Base-by-base conservation (phyloP, 64 coral and sea anemone genomes). In the Orbicella faveolata region DNA sequence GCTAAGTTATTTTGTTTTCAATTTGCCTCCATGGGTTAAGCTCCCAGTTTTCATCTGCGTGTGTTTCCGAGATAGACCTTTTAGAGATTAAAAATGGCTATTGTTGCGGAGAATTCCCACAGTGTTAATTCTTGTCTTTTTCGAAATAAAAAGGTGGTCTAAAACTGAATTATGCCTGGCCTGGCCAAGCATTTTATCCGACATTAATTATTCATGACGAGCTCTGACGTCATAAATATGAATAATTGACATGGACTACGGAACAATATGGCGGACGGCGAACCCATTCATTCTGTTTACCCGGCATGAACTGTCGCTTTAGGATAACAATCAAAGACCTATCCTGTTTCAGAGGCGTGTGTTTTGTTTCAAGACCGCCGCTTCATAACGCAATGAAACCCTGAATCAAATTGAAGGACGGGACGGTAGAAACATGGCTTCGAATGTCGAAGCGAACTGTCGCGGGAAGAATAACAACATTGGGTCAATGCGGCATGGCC, bases 181-280 rank as follows among this genome's bases (percentile, higher is more conserved):
- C 26, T 23, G 14, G 10, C 51, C 10, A 80, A 35, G 17, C 35
- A 30, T 14, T 39, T 41, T 68, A 19, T 68, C 18, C 15, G 10
- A 84, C 12, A 26, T 85, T 85, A 85, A 73, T 73, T 73, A 85
- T 85, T 44, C 21, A 85, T 70, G 64, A 72, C 17, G 36, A 15
- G 11, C 34, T 34, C 63, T 85, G 36, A 85, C 82, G 82, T 85
- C 63, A 85, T 66, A 85, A 72, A 17, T 10, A 39, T 85, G 82
- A 85, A 85, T 85, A 85, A 85, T 85, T 85, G n/a, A 85, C 82
- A 53, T 52, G 36, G 64, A 85, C 73, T 85, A 85, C 35, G 44
- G 20, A 72, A 73, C 66, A 85, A 44, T 20, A 83, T 85, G 82
- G 82, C 82, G 63, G 82, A 72, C 2, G 82, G 13, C 18, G n/a